A percentile compares a stretch with the other conserved stretches of the same genome.
Conservation (phyloP, 2,113 vertebrate species). For the Chamaetylas fuelleborni region DNA sequence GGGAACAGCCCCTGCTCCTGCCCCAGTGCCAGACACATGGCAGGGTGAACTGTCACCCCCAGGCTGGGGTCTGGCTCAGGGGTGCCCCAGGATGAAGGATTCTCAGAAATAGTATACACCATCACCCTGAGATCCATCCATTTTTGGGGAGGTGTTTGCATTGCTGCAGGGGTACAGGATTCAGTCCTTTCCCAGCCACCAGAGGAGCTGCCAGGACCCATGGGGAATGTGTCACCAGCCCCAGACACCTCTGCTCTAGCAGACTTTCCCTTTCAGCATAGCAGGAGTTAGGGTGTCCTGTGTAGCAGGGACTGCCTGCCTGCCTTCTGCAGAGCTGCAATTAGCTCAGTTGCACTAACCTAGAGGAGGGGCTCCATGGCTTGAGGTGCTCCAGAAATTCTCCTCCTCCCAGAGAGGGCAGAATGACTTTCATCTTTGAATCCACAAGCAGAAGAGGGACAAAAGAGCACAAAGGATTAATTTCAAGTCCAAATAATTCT, state of each 20-base stretch:
- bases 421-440: not conserved
- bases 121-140: not conserved
- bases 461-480: accelerated
- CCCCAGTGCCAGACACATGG: accelerated
- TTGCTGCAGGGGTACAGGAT: not conserved
- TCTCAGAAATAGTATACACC: accelerated
- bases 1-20: not conserved
- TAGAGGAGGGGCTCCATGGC: not conserved
- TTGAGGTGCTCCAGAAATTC: not conserved
- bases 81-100: accelerated
- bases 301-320: not conserved
- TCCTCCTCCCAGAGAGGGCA: not conserved
- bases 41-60: accelerated
- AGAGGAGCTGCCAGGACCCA: not conserved
- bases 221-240: not conserved
- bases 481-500: not conserved
- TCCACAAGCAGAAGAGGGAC: not conserved
- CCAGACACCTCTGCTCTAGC: not conserved
- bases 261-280: not conserved
- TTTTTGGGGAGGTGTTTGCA: not conserved
- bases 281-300: not conserved
- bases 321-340: not conserved
- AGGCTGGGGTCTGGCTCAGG: not conserved
- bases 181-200: not conserved
- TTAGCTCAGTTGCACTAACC: not conserved